phyloP scores from a whole-genome alignment of 2,113 vertebrate species.

The Mesitornis unicolor region DNA sequence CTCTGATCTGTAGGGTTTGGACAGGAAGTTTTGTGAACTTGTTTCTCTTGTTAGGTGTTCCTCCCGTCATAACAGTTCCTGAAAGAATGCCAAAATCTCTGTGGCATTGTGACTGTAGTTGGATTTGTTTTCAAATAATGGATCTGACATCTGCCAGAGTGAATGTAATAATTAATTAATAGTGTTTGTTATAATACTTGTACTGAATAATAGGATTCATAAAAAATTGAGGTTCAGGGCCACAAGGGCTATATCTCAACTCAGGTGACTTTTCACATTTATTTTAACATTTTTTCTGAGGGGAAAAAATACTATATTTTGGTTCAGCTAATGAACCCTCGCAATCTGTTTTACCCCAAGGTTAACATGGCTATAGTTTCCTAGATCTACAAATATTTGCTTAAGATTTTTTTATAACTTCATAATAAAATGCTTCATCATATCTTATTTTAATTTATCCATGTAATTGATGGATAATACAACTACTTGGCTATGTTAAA shows the following conservation, averaged over 20 bases:
- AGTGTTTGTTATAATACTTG: neutral
- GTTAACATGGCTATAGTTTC: neutral
- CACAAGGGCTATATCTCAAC: no score
- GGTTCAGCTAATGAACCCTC: neutral
- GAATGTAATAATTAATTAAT: neutral
- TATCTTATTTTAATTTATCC: neutral
- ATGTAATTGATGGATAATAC: neutral
- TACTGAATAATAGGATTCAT: neutral
- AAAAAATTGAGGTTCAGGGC: neutral
- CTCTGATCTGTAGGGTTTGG: neutral
- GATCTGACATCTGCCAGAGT: neutral
- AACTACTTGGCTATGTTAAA: neutral
- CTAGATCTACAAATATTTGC: neutral
- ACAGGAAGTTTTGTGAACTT: neutral
- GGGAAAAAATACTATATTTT: neutral
- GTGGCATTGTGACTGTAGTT: neutral
- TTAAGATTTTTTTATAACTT: neutral
- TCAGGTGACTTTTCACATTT: no score
- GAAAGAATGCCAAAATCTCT: neutral
- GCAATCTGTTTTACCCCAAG: neutral
- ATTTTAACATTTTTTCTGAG: neutral
- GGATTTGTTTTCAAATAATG: fast-evolving
- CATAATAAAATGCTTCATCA: neutral
- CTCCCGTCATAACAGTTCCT: neutral
- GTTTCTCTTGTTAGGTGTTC: neutral